Evolutionary conservation across 2,888 invertebrate species (phyloP), one percentile per base, ranked within the genome.

Genomic region (Temnothorax unifasciatus): DNA sequence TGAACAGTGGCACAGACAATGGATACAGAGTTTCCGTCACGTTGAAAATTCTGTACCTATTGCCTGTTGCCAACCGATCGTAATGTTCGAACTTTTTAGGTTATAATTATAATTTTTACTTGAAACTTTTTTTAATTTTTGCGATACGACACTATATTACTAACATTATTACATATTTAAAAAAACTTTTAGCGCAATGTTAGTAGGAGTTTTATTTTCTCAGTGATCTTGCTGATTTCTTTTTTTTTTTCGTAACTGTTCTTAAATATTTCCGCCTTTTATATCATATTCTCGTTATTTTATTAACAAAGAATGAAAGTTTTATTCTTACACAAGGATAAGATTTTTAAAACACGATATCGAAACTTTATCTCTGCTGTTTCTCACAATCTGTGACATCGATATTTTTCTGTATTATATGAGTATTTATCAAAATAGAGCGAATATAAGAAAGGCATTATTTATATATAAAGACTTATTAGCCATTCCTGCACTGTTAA

Each of bases 61-160:
- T 29, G 29, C 29, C 29, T 29, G 29, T 29, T 29, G 29, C 29
- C 29, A 29, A 29, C 29, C 29, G 3, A 29, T 29, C 29, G 29
- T 29, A 29, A 3, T 3, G 3, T 29, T 29, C 29, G 29, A 29
- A 29, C 3, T 29, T 29, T 29, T 29, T 29, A 29, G 3, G 29
- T 29, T 29, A 29, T 29, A 29, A 29, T 59, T 44, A 29, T 29
- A 29, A 29, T 73, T 59, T 73, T 34, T 34, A 73, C 25, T 44
- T 41, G 41, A 41, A 71, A 57, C 41, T 73, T 29, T 59, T 73
- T 59, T 59, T 59, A 59, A 73, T 11, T 25, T 73, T 73, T 34
- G 13, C n/a, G 6, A 71, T 25, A 18, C 57, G 5, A 44, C 13
- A 18, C 2, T 5, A 59, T 13, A 25, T 5, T n/a, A 52, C 8